Base-by-base conservation (phyloP, 2,113 vertebrate genomes). In the Synchiropus splendidus region DNA sequence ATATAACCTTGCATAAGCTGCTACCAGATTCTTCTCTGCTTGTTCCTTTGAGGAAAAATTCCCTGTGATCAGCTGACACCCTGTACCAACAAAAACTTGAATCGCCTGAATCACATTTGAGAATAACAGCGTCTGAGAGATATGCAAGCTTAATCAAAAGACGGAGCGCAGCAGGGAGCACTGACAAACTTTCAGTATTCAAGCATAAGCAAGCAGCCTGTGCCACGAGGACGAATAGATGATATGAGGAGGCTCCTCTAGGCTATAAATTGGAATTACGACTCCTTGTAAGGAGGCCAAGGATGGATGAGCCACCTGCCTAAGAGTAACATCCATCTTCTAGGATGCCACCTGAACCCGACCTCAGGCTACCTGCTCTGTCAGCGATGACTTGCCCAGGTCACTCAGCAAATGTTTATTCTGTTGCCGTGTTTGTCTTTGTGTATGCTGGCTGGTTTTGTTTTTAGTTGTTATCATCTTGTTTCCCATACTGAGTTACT, bases 181-280 rank as follows among this genome's bases (percentile, higher is more conserved):
- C 44, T 41, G 57, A 45, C 58, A 33, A 46, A 61, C 57, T 43
- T 30, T 52, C 61, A 51, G 55, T 61, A 67, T 67, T 59, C 67
- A 55, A 58, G 63, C 76, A 70, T 62, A 11, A 60, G 58, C 42
- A 72, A 76, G 68, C 66, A 67, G 72, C 69, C 70, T 46, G 48
- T 39, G 43, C 56, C 54, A 61, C 4, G 47, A 67, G 45, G 59
- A 61, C 42, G 55, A 52, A 54, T 43, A 14, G 44, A 53, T 58
- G 66, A 50, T 58, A 65, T 10, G 45, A 58, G 58, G 51, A 51
- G 18, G 43, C 57, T 45, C 59, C 72, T 49, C 18, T 0, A 39
- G 58, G 72, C 59, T 39, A 44, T 48, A 36, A 64, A 75, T 74
- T 59, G 60, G 48, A 75, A 74, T 67, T 62, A 60, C 54, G 47